phyloP scores from a whole-genome alignment of 1,140 invertebrate genomes.

The Apocrypta bakeri region DNA sequence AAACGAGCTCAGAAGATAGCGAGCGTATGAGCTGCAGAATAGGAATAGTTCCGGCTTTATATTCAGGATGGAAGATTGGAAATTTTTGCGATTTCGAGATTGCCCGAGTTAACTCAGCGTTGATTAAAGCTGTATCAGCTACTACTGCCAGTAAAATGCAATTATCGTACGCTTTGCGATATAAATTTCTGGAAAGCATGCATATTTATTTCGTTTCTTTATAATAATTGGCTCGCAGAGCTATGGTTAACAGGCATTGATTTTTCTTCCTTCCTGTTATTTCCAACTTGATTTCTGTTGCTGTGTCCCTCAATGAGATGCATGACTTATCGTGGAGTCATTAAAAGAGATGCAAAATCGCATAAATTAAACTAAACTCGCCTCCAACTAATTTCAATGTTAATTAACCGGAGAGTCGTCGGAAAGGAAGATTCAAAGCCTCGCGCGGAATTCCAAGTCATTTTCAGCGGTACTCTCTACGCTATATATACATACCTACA shows the following conservation, averaged over 20 bases:
- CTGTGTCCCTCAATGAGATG: background rate
- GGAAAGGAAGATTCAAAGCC: constrained; percentile 14
- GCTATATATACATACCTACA: background rate
- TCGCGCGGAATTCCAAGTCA: constrained; percentile 29
- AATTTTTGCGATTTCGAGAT: background rate
- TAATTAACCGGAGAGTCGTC: constrained; percentile 28
- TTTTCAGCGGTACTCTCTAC: background rate
- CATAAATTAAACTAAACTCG: constrained; percentile 38
- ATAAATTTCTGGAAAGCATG: background rate
- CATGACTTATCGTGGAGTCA: constrained; percentile 16
- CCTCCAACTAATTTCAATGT: constrained; percentile 43
- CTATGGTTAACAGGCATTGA: too few species aligned
- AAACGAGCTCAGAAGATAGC: constrained; percentile 13
- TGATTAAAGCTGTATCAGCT: background rate
- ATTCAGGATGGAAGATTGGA: background rate
- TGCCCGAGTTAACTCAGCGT: background rate
- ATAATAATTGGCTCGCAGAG: too few species aligned
- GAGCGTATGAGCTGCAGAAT: background rate
- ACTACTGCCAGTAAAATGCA: background rate
- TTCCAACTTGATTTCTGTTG: too few species aligned
- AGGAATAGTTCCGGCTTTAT: background rate
- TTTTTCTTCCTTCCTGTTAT: too few species aligned
- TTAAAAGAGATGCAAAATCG: constrained; percentile 33
- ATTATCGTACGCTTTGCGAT: background rate
- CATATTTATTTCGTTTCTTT: background rate